Conservation (phyloP, 2,797 vertebrate genomes). For the Xerus rutilus region DNA sequence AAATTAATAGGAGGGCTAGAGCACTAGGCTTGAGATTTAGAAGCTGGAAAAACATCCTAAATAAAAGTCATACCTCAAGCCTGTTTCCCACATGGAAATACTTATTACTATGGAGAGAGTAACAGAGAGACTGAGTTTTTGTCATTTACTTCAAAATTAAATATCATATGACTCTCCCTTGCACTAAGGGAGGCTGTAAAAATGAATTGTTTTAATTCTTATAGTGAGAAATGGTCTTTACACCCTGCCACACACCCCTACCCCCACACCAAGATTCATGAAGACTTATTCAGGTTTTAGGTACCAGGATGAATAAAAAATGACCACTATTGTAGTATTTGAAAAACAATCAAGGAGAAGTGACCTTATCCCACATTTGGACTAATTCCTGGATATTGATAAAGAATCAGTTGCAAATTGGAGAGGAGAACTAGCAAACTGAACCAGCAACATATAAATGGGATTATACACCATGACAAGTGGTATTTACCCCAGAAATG, state of each 20-base stretch:
- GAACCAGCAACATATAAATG: background rate
- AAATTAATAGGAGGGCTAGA: background rate
- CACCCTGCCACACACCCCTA: too few species aligned
- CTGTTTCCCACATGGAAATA: background rate
- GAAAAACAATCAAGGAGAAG: background rate
- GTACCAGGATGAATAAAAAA: slow-evolving; percentile 1
- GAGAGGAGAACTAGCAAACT: background rate
- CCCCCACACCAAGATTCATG: background rate
- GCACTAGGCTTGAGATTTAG: background rate
- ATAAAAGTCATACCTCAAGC: background rate
- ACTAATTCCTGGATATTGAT: background rate
- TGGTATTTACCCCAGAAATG: background rate
- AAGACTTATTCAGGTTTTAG: background rate
- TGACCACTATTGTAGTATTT: background rate
- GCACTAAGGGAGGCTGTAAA: background rate
- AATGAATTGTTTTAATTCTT: slow-evolving; percentile 14
- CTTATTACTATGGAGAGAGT: background rate
- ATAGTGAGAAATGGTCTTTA: background rate
- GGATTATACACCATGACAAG: background rate
- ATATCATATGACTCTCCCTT: background rate
- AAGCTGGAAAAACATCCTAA: background rate
- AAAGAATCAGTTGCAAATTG: slow-evolving; percentile 4
- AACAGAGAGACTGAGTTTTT: background rate
- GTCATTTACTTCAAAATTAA: background rate
- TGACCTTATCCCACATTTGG: background rate